Evolutionary conservation across 2,113 vertebrate genomes (phyloP).

Genomic region (Rafetus swinhoei): DNA sequence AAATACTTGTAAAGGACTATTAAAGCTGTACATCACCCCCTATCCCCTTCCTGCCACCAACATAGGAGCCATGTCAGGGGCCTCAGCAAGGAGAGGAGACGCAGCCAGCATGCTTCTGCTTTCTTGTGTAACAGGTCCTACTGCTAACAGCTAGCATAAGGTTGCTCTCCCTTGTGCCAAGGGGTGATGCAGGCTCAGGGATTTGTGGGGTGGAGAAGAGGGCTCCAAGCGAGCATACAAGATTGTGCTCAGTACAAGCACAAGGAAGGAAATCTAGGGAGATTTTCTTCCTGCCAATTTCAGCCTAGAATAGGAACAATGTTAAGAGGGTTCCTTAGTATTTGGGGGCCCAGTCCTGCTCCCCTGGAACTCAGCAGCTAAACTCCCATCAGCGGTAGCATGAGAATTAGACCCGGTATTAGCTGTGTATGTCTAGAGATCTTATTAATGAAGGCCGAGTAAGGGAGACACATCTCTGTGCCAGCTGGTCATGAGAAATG

Average conservation of each 20-base stretch:
- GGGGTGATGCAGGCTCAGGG: background rate
- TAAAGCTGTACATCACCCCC: no score
- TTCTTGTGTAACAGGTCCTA: background rate
- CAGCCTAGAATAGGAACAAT: background rate
- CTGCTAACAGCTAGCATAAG: background rate
- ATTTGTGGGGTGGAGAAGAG: background rate
- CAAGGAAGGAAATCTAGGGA: background rate
- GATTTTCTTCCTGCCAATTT: background rate
- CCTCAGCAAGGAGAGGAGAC: background rate
- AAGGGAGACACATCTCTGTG: background rate
- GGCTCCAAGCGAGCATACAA: background rate
- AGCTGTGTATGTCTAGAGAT: background rate
- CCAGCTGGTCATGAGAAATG: background rate
- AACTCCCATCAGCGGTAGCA: accelerated
- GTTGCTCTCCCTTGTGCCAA: background rate
- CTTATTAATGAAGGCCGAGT: background rate
- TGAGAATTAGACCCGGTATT: no score
- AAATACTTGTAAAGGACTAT: background rate
- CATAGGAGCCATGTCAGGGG: background rate
- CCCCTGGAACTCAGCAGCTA: background rate
- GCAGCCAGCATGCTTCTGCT: background rate
- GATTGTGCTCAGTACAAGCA: background rate
- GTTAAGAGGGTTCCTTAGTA: background rate
- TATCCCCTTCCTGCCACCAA: background rate
- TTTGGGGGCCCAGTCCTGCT: background rate